Evolutionary conservation across 2,888 invertebrate genomes (phyloP).

Genomic region (Oscheius onirici): DNA sequence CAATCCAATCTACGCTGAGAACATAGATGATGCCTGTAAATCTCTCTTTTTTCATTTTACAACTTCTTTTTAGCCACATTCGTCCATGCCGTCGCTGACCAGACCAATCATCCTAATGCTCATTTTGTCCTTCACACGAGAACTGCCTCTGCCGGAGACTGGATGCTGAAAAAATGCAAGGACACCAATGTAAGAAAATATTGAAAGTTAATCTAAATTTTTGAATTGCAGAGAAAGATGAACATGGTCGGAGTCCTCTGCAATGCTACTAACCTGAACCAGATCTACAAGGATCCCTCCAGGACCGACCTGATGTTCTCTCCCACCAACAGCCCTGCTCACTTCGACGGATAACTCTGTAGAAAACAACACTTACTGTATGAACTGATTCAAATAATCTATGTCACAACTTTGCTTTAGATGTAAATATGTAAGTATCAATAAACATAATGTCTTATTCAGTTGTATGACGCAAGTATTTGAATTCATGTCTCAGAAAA

Average conservation of each 20-base stretch:
- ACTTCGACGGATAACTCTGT: constrained; percentile 32
- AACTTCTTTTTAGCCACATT: constrained; percentile 19
- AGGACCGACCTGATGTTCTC: constrained; percentile 20
- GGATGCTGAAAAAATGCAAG: constrained; percentile 30
- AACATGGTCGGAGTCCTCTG: constrained; percentile 28
- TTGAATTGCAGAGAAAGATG: constrained; percentile 7
- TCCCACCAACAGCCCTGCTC: constrained; percentile 35
- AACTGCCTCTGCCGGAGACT: constrained; percentile 34
- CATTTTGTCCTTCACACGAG: constrained; percentile 29
- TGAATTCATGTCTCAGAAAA: too few relatives aligned
- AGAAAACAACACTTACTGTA: not conserved
- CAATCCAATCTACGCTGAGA: constrained; percentile 34
- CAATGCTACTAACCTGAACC: constrained; percentile 27
- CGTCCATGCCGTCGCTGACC: constrained; percentile 23
- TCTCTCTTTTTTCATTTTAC: not conserved
- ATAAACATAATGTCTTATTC: not conserved
- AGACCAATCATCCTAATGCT: constrained; percentile 19
- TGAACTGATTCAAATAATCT: not conserved
- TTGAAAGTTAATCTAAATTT: not conserved
- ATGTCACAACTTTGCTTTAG: constrained; percentile 24
- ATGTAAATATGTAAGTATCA: constrained; percentile 21
- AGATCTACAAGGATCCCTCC: constrained; percentile 32
- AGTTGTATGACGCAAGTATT: too few relatives aligned
- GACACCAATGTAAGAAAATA: constrained; percentile 14
- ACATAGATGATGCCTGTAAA: constrained; percentile 28